Evolutionary conservation across 1,140 invertebrate species (phyloP).

Genomic region (Diprion similis): DNA sequence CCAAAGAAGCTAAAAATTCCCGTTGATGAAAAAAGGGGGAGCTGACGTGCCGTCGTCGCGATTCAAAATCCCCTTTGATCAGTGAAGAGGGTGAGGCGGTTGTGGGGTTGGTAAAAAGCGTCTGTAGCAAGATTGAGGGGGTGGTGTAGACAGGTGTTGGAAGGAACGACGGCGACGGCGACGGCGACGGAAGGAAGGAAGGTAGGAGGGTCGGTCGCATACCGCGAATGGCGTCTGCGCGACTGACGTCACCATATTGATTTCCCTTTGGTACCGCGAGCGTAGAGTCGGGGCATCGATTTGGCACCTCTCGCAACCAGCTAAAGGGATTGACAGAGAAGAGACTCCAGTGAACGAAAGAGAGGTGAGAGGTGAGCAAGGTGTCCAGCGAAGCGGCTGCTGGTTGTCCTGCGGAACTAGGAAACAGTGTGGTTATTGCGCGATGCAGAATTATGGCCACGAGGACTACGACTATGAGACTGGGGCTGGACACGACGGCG

Average conservation of each 20-base stretch:
- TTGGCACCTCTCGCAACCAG: conserved; percentile 34
- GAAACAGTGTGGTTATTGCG: background rate
- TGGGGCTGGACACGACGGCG: conserved; percentile 8
- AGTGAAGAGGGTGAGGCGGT: too few species aligned
- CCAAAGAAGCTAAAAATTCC: too few species aligned
- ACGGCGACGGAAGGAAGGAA: background rate
- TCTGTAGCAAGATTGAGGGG: too few species aligned
- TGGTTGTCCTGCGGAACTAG: conserved; percentile 11
- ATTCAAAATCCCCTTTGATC: too few species aligned
- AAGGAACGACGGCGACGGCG: background rate
- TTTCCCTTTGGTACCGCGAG: conserved; percentile 45
- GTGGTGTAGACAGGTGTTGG: too few species aligned
- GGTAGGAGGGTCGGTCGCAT: conserved; percentile 16
- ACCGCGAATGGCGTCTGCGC: conserved; percentile 8
- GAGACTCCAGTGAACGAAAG: conserved; percentile 8
- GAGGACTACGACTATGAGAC: conserved; percentile 47
- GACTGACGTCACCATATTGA: conserved; percentile 45
- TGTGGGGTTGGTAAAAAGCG: too few species aligned
- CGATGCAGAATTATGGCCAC: conserved; percentile 54
- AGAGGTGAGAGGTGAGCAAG: background rate
- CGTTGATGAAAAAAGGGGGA: too few species aligned
- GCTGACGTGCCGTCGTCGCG: too few species aligned
- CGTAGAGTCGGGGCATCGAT: conserved; percentile 51
- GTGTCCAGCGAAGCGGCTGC: background rate
- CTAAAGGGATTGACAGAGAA: conserved; percentile 35